Percentiles rank a stretch among this genome's conserved stretches.
phyloP scores from a whole-genome alignment of 1,140 invertebrate species.

The Anastrepha ludens region DNA sequence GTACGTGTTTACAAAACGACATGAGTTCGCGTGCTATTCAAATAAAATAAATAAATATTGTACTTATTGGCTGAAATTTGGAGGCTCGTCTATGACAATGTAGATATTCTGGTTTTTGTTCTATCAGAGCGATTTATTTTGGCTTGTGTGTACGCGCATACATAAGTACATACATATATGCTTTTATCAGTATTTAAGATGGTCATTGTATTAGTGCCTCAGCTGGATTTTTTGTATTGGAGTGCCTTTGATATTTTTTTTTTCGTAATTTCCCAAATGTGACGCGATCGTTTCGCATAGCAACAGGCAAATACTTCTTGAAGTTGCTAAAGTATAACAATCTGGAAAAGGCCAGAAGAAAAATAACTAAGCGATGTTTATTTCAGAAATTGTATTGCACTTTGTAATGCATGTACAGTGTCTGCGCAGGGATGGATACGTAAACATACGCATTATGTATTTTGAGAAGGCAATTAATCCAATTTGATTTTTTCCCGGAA shows the following conservation, averaged over 20 bases:
- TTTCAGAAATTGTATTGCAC: too few species aligned
- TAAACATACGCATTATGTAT: too few species aligned
- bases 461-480: too few species aligned
- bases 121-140: neutral
- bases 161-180: neutral
- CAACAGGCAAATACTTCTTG: neutral
- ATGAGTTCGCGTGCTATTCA: neutral
- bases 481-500: too few species aligned
- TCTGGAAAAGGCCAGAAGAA: too few species aligned
- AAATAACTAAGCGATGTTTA: too few species aligned
- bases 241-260: neutral
- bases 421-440: too few species aligned
- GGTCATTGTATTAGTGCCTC: neutral
- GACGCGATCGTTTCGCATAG: neutral
- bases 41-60: too few species aligned
- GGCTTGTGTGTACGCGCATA: neutral
- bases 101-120: neutral
- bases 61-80: neutral
- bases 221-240: neutral
- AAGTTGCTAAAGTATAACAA: too few species aligned
- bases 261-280: neutral
- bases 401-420: too few species aligned
- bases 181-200: neutral
- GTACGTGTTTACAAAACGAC: neutral
- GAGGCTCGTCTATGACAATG: constrained; percentile 34